Base-by-base conservation (phyloP, 2,888 invertebrate genomes). In the Drosophila lacicola region DNA sequence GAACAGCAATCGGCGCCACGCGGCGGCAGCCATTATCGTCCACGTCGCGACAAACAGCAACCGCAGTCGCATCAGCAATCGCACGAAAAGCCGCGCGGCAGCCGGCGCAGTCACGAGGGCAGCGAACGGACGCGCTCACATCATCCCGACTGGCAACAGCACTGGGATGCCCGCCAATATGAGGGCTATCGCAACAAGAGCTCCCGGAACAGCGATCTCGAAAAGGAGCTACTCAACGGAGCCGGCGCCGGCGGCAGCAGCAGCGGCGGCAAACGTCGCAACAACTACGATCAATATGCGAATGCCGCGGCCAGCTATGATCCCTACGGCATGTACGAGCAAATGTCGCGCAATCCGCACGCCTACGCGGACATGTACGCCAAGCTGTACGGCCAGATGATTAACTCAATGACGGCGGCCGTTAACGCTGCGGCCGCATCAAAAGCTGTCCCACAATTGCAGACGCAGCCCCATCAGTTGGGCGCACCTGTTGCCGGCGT, bases 151-250 rank as follows among this genome's bases (percentile, higher is more conserved):
- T 76, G 78, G 57, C 55, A 56, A 21, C 66, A 74, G 4, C 70
- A 73, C 11, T 87, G 81, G 76, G 88, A 90, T 71, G 70, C 77
- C 0, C 80, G 85, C 3, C 88, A 90, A 41, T 91, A 92, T 56
- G 92, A 93, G 67, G 93, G 93, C 46, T 91, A 92, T 78, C 90
- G 92, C 5, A 89, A 90, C 51, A 90, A 90, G 51, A 91, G 92
- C 29, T 92, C 92, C 5, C 91, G 92, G 42, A 92, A 91, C 76
- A 89, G 91, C 58, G 92, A 92, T 71, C 67, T 90, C 19, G 91
- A 92, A 46, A 90, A 91, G 57, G 90, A 91, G 37, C 73, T 75
- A 71, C 1, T 88, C 25, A 51, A 66, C 13, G 66, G 68, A 14
- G 71, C 58, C 39, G 42, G 55, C 39, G 56, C 36, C 42, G 57